Base-by-base conservation (phyloP, 2,888 invertebrate genomes). In the Choristoneura rosaceana region DNA sequence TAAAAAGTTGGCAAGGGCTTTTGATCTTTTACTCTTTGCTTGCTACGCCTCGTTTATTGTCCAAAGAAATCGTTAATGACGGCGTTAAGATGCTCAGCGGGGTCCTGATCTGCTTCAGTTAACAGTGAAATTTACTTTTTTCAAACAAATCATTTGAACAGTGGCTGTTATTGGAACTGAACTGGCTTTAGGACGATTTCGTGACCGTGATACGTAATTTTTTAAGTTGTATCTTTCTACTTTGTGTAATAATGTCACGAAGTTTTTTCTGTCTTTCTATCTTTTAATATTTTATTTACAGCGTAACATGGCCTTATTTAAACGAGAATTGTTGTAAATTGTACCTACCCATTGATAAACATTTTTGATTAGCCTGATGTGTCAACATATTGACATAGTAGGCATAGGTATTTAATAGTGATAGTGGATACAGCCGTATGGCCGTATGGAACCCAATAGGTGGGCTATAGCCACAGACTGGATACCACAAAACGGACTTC, bases 11-110 rank as follows among this genome's bases (percentile, higher is more conserved):
- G 0, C 12, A 55, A 25, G 25, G 25, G 12, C 4, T 55, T 25
- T 25, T 25, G 17, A 10, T 55, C 25, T 17, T 25, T 25, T 55
- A 55, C 14, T 55, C 9, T 55, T 55, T 45, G 38, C 58, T 61
- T 55, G 67, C 55, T 62, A 62, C 58, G 67, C 71, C 71, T 71
- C 71, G 62, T 71, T 67, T 67, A n/a, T 25, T 41, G 47, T 58
- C 67, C 62, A 63, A 63, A 71, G 67, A 71, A 68, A 61, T 62
- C 66, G 33, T 52, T 67, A 71, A 71, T 67, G 62, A 41, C 67
- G 41, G 58, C 55, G 61, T 58, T 63, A 47, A 67, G 47, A n/a
- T 25, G 34, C 67, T 17, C 71, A 68, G 71, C 71, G 67, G 71
- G 71, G 38, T 12, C 33, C 47, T 59, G 67, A 62, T 68, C 25